Base-by-base conservation (phyloP, 2,888 invertebrate genomes). In the Caenorhabditis sp. region DNA sequence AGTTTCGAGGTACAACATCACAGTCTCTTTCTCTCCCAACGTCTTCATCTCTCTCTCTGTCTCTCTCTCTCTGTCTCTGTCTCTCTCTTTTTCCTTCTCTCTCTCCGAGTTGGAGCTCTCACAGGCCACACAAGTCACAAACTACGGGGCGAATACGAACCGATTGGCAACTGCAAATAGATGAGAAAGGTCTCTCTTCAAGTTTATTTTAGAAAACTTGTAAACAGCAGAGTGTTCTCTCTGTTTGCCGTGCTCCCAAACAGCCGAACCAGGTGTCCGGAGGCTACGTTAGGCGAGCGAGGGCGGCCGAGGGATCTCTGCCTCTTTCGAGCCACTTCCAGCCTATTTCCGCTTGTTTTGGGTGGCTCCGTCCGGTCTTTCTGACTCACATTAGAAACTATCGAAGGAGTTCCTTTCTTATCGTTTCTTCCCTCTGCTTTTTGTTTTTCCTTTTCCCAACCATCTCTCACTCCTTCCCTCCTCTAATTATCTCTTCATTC, bases 191-290 rank as follows among this genome's bases (percentile, higher is more conserved):
- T 52, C 53, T 48, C 20, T 68, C 52, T 68, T 58, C 59, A 37
- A 58, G 68, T 68, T 68, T 68, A 68, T 68, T 68, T 68, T 68
- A 59, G 68, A 66, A 32, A 65, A 65, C 66, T 58, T 68, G 52
- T 68, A 59, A 68, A 58, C 35, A 52, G 58, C 41, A 43, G 37
- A 56, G 56, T 66, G 68, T 59, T 52, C 56, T 13, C 39, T 68
- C 43, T 68, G 45, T 68, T 68, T 68, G 68, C 56, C 58, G 55
- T 55, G 26, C 65, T 66, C 56, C 56, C 43, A 39, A 52, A 43
- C 27, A 26, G 35, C 45, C 56, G 39, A 66, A 55, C 55, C 66
- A 30, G 15, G 17, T 68, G 68, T 52, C 66, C 66, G 43, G 41
- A 50, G 56, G 37, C 66, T 56, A 65, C 65, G 46, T 22, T 30